Conservation (phyloP, 2,888 invertebrate species). For the Terebella lapidaria region DNA sequence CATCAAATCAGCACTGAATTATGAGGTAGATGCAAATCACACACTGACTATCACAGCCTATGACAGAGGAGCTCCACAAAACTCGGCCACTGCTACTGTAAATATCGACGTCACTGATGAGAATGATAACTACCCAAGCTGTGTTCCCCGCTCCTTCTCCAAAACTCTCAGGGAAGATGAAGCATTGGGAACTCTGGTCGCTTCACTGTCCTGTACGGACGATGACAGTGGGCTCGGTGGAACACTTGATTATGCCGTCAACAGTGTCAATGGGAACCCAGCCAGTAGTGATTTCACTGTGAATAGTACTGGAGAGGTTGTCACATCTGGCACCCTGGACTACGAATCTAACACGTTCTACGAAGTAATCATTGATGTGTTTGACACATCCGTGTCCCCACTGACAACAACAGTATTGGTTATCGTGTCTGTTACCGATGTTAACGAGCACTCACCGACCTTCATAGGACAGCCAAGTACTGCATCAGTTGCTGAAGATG, state of each 20-base stretch:
- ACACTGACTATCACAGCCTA: slow-evolving; percentile 24
- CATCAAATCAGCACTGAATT: slow-evolving; percentile 25
- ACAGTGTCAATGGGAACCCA: background rate
- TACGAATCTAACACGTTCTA: slow-evolving; percentile 2
- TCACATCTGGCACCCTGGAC: background rate
- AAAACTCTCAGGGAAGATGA: slow-evolving; percentile 34
- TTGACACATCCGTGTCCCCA: slow-evolving; percentile 21
- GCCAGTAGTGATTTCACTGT: background rate
- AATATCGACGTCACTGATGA: slow-evolving; percentile 33
- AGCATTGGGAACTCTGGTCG: slow-evolving; percentile 23
- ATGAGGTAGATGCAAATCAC: slow-evolving; percentile 24
- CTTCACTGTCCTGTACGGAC: slow-evolving; percentile 31
- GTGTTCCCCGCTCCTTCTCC: slow-evolving; percentile 26
- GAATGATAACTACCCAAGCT: slow-evolving; percentile 37
- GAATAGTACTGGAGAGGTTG: background rate
- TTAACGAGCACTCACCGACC: slow-evolving; percentile 35
- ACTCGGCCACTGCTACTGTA: slow-evolving; percentile 3
- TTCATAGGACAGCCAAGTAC: slow-evolving; percentile 24
- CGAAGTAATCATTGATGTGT: slow-evolving; percentile 17
- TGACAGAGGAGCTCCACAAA: slow-evolving; percentile 13
- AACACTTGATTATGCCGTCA: background rate
- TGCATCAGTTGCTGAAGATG: slow-evolving; percentile 25
- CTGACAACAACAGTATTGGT: slow-evolving; percentile 2
- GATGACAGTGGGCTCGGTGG: slow-evolving; percentile 31
- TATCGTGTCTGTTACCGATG: slow-evolving; percentile 21